phyloP scores from a whole-genome alignment of 2,113 vertebrate species.

The Dasyurus viverrinus region DNA sequence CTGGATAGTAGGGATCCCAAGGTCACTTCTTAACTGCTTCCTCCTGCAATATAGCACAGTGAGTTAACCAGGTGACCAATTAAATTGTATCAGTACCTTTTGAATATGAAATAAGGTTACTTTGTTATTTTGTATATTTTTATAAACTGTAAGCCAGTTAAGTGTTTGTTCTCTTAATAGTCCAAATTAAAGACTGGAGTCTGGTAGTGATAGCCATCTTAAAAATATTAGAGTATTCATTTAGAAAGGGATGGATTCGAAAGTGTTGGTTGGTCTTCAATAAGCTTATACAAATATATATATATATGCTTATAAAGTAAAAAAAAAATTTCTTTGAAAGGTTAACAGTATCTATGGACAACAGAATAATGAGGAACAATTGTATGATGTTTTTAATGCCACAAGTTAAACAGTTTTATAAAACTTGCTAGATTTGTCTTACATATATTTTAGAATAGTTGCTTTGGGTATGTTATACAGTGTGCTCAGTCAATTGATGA shows the following conservation, averaged over 20 bases:
- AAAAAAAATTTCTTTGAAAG: slow-evolving; percentile 50
- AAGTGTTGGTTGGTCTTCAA: slow-evolving; percentile 32
- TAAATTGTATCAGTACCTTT: slow-evolving; percentile 44
- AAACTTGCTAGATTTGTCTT: slow-evolving; percentile 45
- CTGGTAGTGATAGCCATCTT: slow-evolving; percentile 46
- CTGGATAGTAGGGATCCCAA: slow-evolving; percentile 43
- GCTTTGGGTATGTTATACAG: slow-evolving; percentile 56
- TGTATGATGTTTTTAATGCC: slow-evolving; percentile 52
- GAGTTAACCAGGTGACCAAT: not conserved
- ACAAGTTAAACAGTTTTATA: slow-evolving; percentile 47
- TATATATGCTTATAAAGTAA: slow-evolving; percentile 51
- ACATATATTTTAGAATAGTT: slow-evolving; percentile 37
- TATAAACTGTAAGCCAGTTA: slow-evolving; percentile 52
- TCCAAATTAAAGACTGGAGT: slow-evolving; percentile 55
- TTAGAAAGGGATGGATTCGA: slow-evolving; percentile 32
- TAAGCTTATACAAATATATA: slow-evolving; percentile 50
- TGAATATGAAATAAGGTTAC: slow-evolving; percentile 43
- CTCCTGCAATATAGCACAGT: slow-evolving; percentile 41
- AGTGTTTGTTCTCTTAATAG: slow-evolving; percentile 47
- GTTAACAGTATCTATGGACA: slow-evolving; percentile 49
- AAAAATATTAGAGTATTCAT: slow-evolving; percentile 56
- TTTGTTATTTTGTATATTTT: slow-evolving; percentile 49
- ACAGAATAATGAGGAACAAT: slow-evolving; percentile 54
- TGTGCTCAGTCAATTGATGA: slow-evolving; percentile 48
- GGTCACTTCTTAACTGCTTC: slow-evolving; percentile 33